phyloP scores from a whole-genome alignment of 2,797 vertebrate genomes.

The Enoplosus armatus region DNA sequence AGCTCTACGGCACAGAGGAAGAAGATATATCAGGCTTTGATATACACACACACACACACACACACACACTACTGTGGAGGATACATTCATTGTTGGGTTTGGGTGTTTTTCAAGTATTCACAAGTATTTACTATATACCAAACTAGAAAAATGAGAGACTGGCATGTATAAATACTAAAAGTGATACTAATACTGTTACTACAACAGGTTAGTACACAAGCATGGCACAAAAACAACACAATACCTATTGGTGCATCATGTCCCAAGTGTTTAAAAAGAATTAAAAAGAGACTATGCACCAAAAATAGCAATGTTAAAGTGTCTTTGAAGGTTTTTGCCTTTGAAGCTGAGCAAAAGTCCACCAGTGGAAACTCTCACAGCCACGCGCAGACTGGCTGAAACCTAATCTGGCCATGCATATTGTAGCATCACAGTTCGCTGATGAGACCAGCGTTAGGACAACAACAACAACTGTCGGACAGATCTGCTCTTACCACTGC shows the following conservation, averaged over 20 bases:
- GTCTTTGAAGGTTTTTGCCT: conserved; percentile 29
- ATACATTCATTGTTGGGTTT: neutral
- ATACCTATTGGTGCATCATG: neutral
- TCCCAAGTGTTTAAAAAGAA: neutral
- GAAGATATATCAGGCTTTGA: neutral
- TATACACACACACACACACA: too few species aligned
- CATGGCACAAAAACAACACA: neutral
- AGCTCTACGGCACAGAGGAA: neutral
- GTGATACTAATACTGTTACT: neutral
- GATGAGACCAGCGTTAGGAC: conserved; percentile 16
- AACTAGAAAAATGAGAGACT: neutral
- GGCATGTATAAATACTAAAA: neutral
- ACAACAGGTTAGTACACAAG: neutral
- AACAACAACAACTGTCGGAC: conserved; percentile 1
- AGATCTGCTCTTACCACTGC: conserved; percentile 90
- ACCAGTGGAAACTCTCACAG: conserved; percentile 14
- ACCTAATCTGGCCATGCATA: conserved; percentile 69
- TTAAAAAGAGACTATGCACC: too few species aligned
- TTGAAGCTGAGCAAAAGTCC: conserved; percentile 34
- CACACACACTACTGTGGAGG: neutral
- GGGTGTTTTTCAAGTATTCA: neutral
- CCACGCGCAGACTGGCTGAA: conserved; percentile 50
- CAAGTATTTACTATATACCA: neutral
- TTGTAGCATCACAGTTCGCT: conserved; percentile 52
- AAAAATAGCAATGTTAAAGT: conserved; percentile 6